Percentiles rank a stretch among this genome's conserved stretches.
These are phyloP conservation scores for Nothocercus nigrocapillus DNA, from an alignment of 2,113 vertebrate genomes.

Conservation along the genomic window DNA sequence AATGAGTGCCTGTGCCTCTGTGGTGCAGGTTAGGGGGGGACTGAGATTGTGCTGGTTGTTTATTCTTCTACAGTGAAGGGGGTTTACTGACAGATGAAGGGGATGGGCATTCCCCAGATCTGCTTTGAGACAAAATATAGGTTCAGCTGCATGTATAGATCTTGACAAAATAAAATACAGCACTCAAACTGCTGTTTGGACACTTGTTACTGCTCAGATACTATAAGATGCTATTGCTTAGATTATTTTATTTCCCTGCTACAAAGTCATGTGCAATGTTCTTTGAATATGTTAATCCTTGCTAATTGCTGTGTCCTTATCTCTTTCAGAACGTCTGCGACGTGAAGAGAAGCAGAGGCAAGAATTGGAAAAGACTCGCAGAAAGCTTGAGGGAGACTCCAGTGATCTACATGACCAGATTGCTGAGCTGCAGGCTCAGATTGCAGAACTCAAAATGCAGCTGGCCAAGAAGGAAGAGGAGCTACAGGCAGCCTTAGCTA, in stretches of 20 bases:
- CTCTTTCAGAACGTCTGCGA: conserved; percentile 87
- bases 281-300: rapidly evolving
- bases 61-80: not conserved
- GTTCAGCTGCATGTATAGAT: not conserved
- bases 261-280: rapidly evolving
- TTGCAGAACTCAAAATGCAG: conserved; percentile 94
- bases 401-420: conserved; percentile 93
- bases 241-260: not conserved
- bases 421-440: conserved; percentile 95
- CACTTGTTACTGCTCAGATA: not conserved
- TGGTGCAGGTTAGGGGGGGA: not conserved
- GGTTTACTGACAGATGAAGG: not conserved
- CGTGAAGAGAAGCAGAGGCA: conserved; percentile 94
- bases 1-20: not conserved
- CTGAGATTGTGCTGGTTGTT: not conserved
- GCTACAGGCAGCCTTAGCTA: conserved; percentile 91
- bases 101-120: not conserved
- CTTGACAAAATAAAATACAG: not conserved
- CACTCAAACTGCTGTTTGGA: not conserved
- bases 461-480: conserved; percentile 98
- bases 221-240: not conserved
- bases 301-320: not conserved
- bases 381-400: conserved; percentile 95
- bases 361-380: conserved; percentile 95
- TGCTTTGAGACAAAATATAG: not conserved